These are phyloP conservation scores for Drosophila acutilabella DNA, from an alignment of 2,888 invertebrate species.

Conservation along the genomic window DNA sequence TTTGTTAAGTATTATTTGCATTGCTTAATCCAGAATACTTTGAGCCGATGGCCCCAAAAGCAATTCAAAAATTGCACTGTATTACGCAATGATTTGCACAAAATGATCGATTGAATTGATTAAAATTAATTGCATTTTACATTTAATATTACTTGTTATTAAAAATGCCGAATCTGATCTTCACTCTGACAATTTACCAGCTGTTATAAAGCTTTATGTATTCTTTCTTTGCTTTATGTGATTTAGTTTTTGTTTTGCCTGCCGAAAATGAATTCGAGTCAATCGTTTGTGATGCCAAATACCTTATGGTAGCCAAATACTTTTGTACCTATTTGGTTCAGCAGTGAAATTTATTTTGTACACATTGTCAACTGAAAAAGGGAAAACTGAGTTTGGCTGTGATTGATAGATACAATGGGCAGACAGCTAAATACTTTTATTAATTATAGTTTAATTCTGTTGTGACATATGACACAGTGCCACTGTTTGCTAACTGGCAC, in stretches of 20 bases:
- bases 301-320: slow-evolving; percentile 60
- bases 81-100: slow-evolving; percentile 25
- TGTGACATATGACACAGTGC: slow-evolving; percentile 28
- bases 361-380: slow-evolving; percentile 43
- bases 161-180: too few relatives aligned
- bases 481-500: slow-evolving; percentile 17
- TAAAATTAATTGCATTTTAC: not conserved
- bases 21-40: slow-evolving; percentile 12
- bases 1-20: slow-evolving; percentile 13
- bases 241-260: slow-evolving; percentile 1
- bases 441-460: slow-evolving; percentile 58
- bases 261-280: slow-evolving; percentile 64
- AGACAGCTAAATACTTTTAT: slow-evolving; percentile 39
- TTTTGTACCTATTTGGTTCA: slow-evolving; percentile 67
- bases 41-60: slow-evolving; percentile 7
- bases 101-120: not conserved
- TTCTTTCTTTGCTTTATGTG: not conserved
- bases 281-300: slow-evolving; percentile 37
- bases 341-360: slow-evolving; percentile 66
- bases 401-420: slow-evolving; percentile 47
- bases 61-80: slow-evolving; percentile 24
- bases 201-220: slow-evolving; percentile 20
- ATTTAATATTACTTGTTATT: not conserved
- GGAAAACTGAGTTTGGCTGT: slow-evolving; percentile 27
- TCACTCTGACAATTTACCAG: slow-evolving; percentile 9